Conservation (phyloP, 2,113 vertebrate species). For the Thomomys bottae region DNA sequence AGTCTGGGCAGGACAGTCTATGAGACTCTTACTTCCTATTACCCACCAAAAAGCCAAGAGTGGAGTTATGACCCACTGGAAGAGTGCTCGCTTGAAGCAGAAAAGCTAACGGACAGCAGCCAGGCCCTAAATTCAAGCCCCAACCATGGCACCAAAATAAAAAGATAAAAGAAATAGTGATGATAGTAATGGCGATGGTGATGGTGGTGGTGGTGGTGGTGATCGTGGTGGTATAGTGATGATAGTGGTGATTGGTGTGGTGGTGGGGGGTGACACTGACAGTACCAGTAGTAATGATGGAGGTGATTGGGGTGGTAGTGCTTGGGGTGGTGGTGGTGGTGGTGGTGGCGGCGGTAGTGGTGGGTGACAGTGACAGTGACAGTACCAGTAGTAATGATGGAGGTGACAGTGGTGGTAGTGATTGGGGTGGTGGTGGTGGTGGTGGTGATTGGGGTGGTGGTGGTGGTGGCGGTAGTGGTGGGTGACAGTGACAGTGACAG, state of each 20-base stretch:
- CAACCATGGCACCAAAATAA: too few relatives aligned
- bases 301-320: neutral
- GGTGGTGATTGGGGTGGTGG: neutral
- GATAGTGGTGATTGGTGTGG: accelerated
- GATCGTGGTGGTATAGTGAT: neutral
- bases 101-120: too few relatives aligned
- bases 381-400: accelerated
- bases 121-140: too few relatives aligned
- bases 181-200: neutral
- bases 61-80: too few relatives aligned
- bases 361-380: accelerated
- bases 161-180: neutral
- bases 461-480: too few relatives aligned
- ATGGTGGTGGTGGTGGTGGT: too few relatives aligned
- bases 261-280: neutral
- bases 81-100: too few relatives aligned
- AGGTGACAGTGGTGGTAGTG: accelerated
- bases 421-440: neutral
- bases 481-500: accelerated
- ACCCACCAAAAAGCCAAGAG: too few relatives aligned
- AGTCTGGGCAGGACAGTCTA: too few relatives aligned
- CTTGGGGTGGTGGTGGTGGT: neutral
- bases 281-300: neutral
- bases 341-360: too few relatives aligned
- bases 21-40: too few relatives aligned